These are phyloP conservation scores for Anoplophora glabripennis DNA, from an alignment of 1,140 invertebrate genomes.

Conservation along the genomic window DNA sequence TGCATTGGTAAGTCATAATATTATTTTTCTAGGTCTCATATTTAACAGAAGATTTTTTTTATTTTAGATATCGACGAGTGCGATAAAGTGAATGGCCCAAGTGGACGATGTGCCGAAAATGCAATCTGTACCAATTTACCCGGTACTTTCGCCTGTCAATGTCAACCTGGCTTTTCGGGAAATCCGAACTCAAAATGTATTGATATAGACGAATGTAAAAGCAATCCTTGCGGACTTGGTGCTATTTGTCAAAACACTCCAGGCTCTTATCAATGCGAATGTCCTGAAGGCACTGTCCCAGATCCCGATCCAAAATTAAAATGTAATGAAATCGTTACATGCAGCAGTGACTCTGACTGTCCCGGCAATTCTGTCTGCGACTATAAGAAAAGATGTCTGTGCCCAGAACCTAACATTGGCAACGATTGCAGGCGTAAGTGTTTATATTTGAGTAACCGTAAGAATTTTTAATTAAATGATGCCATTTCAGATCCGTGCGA, in stretches of 20 bases:
- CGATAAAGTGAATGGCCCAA: constrained; percentile 69
- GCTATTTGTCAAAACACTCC: constrained; percentile 76
- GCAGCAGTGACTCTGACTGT: constrained; percentile 72
- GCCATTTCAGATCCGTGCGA: constrained; percentile 80
- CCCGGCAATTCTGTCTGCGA: constrained; percentile 88
- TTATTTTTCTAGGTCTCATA: background rate
- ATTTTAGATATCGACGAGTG: constrained; percentile 90
- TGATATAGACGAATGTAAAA: constrained; percentile 81
- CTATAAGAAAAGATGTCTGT: constrained; percentile 71
- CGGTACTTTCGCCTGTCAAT: constrained; percentile 76
- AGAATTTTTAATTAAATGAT: background rate
- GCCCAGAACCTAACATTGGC: constrained; percentile 86
- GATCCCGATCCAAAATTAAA: constrained; percentile 76
- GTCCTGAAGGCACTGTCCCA: constrained; percentile 74
- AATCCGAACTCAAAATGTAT: constrained; percentile 74
- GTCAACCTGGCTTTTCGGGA: constrained; percentile 75
- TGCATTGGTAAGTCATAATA: constrained; percentile 66
- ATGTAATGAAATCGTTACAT: constrained; percentile 78
- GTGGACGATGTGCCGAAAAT: constrained; percentile 78
- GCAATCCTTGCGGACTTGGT: constrained; percentile 69
- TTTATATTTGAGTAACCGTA: background rate
- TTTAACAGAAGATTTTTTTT: background rate
- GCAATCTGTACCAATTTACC: constrained; percentile 79
- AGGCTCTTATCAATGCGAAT: constrained; percentile 75
- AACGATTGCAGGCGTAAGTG: constrained; percentile 86